phyloP scores from a whole-genome alignment of 1,140 invertebrate species.

The Sitobion miscanthi region DNA sequence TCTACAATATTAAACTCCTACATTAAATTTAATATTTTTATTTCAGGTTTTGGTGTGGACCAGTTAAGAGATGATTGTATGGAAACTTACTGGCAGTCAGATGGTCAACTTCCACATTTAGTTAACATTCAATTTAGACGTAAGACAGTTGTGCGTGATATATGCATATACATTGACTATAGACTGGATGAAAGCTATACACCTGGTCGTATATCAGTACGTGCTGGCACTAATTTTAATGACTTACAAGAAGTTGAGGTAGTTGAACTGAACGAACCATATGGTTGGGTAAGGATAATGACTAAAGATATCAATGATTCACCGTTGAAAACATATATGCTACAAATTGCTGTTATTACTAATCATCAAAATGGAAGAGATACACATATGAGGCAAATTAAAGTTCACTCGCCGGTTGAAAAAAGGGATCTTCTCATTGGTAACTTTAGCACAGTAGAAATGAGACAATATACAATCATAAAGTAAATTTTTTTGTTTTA shows the following conservation, averaged over 20 bases:
- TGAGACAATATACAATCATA: constrained; percentile 72
- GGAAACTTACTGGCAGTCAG: constrained; percentile 99
- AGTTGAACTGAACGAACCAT: constrained; percentile 91
- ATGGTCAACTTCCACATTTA: constrained; percentile 96
- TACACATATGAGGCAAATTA: constrained; percentile 96
- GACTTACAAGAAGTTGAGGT: constrained; percentile 97
- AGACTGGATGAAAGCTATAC: constrained; percentile 99
- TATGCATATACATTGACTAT: constrained; percentile 97
- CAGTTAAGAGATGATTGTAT: constrained; percentile 92
- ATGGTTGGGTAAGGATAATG: constrained; percentile 93
- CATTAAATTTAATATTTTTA: neutral
- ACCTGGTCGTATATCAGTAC: constrained; percentile 90
- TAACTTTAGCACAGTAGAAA: constrained; percentile 81
- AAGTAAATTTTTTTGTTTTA: constrained; percentile 38
- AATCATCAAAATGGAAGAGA: constrained; percentile 99
- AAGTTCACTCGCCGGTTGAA: constrained; percentile 92
- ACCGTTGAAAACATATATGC: constrained; percentile 93
- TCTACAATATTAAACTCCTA: neutral
- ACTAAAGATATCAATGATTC: constrained; percentile 87
- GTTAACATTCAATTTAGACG: constrained; percentile 97
- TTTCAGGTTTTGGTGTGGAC: constrained; percentile 93
- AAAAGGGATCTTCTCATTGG: constrained; percentile 73
- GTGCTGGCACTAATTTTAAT: constrained; percentile 95
- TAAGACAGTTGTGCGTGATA: constrained; percentile 93
- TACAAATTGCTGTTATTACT: constrained; percentile 95